Conservation (phyloP, 2,888 invertebrate species). For the Dione juno region DNA sequence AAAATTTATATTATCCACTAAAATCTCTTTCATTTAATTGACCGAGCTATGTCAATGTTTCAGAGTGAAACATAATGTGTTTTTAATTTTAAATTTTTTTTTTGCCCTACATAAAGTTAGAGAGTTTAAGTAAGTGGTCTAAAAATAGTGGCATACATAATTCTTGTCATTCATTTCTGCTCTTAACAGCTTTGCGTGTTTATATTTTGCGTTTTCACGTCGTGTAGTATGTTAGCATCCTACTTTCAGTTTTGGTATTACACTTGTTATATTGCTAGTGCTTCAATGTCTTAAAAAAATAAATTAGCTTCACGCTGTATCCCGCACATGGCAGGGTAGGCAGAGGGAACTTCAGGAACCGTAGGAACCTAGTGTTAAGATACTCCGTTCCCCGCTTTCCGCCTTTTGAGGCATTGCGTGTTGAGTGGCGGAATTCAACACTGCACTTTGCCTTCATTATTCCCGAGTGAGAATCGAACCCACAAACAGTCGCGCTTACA, state of each 20-base stretch:
- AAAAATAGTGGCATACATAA: constrained; percentile 34
- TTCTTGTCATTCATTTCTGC: constrained; percentile 34
- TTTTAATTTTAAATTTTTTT: no score
- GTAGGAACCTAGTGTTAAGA: no score
- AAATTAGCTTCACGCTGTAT: no score
- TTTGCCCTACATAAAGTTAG: background rate
- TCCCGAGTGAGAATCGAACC: no score
- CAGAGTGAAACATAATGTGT: background rate
- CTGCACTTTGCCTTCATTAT: no score
- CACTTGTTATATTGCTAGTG: background rate
- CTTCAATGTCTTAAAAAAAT: background rate
- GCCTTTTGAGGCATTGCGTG: no score
- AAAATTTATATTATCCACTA: background rate
- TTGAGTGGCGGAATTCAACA: no score
- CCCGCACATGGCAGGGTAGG: no score
- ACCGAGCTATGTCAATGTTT: background rate
- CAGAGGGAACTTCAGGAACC: no score
- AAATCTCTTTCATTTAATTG: constrained; percentile 1
- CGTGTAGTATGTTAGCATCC: background rate
- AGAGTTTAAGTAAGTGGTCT: constrained; percentile 1
- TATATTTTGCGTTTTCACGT: background rate
- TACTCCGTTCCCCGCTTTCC: no score
- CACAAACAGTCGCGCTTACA: no score
- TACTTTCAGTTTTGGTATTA: constrained; percentile 4
- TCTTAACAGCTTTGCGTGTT: constrained; percentile 11